Evolutionary conservation across 2,888 invertebrate genomes (phyloP).

Genomic region (Acrocyrtus sp.): DNA sequence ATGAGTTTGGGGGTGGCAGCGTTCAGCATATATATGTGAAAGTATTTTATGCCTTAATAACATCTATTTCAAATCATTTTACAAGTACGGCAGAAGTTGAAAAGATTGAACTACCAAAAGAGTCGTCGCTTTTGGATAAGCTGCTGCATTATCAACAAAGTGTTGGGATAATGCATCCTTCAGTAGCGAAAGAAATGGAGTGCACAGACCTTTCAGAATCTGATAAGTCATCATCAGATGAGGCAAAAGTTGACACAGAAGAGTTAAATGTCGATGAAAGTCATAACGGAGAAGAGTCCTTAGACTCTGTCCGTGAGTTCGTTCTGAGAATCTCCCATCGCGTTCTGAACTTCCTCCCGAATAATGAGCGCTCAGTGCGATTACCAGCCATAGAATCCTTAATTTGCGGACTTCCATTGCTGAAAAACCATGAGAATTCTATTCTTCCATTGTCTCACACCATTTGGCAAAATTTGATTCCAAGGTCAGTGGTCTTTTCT

Average conservation of each 20-base stretch:
- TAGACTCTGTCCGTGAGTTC: constrained; percentile 40
- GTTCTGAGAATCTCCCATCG: constrained; percentile 54
- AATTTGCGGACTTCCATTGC: constrained; percentile 51
- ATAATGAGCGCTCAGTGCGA: constrained; percentile 37
- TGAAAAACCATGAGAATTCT: constrained; percentile 50
- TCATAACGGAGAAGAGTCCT: constrained; percentile 17
- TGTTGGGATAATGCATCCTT: constrained; percentile 30
- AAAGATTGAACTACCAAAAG: background rate
- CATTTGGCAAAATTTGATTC: constrained; percentile 59
- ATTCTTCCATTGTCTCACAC: constrained; percentile 58
- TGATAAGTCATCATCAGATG: background rate
- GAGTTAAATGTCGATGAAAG: constrained; percentile 6
- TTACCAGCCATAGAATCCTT: constrained; percentile 56
- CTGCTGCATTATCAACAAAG: constrained; percentile 50
- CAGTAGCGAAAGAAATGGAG: background rate
- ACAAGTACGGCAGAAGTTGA: background rate
- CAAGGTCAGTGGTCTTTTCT: no score
- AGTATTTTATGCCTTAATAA: constrained; percentile 51
- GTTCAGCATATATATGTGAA: constrained; percentile 43
- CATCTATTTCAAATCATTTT: constrained; percentile 28
- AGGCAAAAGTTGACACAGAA: background rate
- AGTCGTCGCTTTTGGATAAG: constrained; percentile 11
- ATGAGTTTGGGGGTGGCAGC: constrained; percentile 50
- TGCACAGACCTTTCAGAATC: background rate
- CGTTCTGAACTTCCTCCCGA: constrained; percentile 57